Base-by-base conservation (phyloP, 2,888 invertebrate species). In the Noctua comes region DNA sequence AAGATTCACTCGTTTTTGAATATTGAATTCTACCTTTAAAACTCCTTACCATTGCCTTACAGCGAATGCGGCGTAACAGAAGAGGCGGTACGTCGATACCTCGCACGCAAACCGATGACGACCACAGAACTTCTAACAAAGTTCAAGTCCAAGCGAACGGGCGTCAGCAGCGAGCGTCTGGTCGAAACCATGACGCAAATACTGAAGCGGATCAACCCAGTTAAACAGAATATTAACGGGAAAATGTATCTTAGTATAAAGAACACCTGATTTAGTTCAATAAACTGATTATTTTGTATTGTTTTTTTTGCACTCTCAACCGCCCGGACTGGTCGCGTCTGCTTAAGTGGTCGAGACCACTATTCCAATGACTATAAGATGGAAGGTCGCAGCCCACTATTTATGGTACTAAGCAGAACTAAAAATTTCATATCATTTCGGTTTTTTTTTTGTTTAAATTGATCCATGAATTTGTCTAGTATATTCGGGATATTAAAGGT, bases 101-200 rank as follows among this genome's bases (percentile, higher is more conserved):
- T 99, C 54, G 98, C 98, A 94, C 97, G 99, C 18, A 99, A 99
- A 92, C 99, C 99, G 1, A 99, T 99, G 98, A 99, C 99, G 0
- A 99, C 99, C 0, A 99, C 99, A 0, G 99, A 99, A 92, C 97
- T 99, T 54, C 96, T 99, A 66, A 99, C 99, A 86, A 99, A 99
- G 96, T 99, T 99, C 97, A 99, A 99, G 93, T 98, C 98, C 62
- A 99, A 99, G 95, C 98, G 99, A 91, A 98, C 98, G 18, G 99
- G 99, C 8, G 97, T 99, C 72, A 98, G 98, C 77, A 98, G 98
- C 86, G 99, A 99, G 85, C 98, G 99, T 78, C 97, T 99, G 79
- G 99, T 99, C 1, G 98, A 98, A 91, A 98, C 98, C 59, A 99
- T 99, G 98, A 99, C 99, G 13, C 98, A 99, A 93, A 99, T 99